Base-by-base conservation (phyloP, 2,113 vertebrate genomes). In the Salvelinus sp. region DNA sequence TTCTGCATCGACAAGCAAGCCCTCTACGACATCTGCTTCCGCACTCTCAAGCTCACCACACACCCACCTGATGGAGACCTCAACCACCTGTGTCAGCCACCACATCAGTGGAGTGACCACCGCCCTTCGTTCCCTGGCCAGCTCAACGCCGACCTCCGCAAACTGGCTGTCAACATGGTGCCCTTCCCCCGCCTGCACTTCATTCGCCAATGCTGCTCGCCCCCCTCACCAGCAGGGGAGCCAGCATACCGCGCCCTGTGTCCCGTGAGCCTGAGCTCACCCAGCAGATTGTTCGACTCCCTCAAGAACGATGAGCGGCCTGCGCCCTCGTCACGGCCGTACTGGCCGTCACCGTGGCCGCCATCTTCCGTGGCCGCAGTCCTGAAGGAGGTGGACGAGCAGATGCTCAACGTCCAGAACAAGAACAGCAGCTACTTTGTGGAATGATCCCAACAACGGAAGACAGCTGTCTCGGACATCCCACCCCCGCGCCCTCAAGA, bases 351-450 rank as follows among this genome's bases (percentile, higher is more conserved):
- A 94, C 93, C 0, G 93, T 94, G 66, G 94, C 94, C 0, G 94
- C 93, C 0, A 91, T 94, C 67, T 95, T 94, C 88, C 86, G 93
- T 1, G 93, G 94, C 1, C 91, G 93, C 80, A 94, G 93, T 95
- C 94, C 74, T 95, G 94, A 95, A 95, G 83, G 94, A 95, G 85
- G 94, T 95, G 75, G 94, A 95, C 2, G 94, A 95, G 90, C 93
- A 95, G 88, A 95, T 95, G 93, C 47, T 95, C 75, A 94, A 94
- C 5, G 89, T 95, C 48, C 97, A 99, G 94, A 99, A 93, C 92
- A 99, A 99, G 93, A 98, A 99, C 92, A 98, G 97, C 93, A 96
- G 95, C 90, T 98, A 98, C 90, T 99, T 99, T 0, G 97, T 98
- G 0, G 97, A 99, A 66, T 99, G 97, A 99, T 99, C 87, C 97